A percentile compares a stretch with the other conserved stretches of the same genome.
Conservation (phyloP, 1,140 invertebrate species). For the Lepidurus packardi region DNA sequence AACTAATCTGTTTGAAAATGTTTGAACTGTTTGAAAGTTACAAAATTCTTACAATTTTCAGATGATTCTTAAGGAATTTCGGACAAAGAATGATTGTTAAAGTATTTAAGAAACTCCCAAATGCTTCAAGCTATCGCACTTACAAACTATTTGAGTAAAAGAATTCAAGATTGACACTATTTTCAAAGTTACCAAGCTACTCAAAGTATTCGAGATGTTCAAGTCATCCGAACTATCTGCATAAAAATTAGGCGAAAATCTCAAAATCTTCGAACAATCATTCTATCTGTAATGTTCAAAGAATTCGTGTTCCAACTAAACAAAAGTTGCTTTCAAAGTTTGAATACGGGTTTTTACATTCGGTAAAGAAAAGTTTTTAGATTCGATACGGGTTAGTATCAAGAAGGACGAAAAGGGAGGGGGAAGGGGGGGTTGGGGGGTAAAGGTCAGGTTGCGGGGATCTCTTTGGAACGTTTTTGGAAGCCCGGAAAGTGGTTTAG, state of each 20-base stretch:
- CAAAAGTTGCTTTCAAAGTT: not conserved
- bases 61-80: not conserved
- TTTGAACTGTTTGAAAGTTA: not conserved
- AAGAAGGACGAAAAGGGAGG: not conserved
- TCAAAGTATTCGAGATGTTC: not conserved
- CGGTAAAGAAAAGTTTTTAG: not conserved
- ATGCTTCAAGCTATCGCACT: conserved; percentile 2
- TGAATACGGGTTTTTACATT: not conserved
- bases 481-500: conserved; percentile 6
- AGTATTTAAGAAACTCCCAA: not conserved
- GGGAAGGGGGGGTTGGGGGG: not conserved
- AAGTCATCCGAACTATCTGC: not conserved
- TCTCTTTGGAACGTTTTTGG: not conserved
- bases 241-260: not conserved
- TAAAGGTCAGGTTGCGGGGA: not conserved
- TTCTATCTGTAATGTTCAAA: not conserved
- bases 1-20: too few species aligned
- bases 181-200: not conserved
- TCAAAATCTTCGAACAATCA: not conserved
- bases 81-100: not conserved
- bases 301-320: too few species aligned
- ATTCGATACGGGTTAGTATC: not conserved
- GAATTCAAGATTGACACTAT: not conserved
- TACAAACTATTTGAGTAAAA: not conserved
- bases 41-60: not conserved